Evolutionary conservation across 2,113 vertebrate species (phyloP).

Genomic region (Micronisus gabar): DNA sequence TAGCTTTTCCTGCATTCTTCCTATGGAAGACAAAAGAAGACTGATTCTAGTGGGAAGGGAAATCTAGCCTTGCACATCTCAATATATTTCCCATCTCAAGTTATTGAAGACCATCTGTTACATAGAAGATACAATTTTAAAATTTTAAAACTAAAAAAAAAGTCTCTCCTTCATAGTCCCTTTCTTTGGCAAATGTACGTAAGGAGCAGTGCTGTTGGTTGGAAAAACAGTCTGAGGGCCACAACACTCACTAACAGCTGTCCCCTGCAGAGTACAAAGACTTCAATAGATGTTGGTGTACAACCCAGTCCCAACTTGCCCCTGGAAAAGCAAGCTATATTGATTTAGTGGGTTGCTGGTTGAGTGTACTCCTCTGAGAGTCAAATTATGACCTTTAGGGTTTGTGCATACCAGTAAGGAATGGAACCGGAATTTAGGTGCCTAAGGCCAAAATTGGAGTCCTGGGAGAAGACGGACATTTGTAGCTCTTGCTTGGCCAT

Average conservation of each 20-base stretch:
- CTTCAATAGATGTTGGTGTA: neutral
- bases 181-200: neutral
- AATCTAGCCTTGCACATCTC: neutral
- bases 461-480: neutral
- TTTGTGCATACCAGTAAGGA: neutral
- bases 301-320: neutral
- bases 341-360: neutral
- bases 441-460: neutral
- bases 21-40: neutral
- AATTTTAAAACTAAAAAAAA: neutral
- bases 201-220: neutral
- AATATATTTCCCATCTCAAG: neutral
- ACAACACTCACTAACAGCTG: neutral
- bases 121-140: neutral
- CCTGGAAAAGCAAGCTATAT: neutral
- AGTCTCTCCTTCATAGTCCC: neutral
- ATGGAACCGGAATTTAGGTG: neutral
- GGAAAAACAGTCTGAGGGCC: neutral
- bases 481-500: neutral
- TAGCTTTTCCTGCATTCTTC: conserved; percentile 12
- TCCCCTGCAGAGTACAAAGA: neutral
- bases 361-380: neutral
- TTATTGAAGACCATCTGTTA: neutral
- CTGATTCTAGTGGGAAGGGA: neutral
- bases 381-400: neutral